These are phyloP conservation scores for Ariolimax columbianus DNA, from an alignment of 2,888 invertebrate genomes.

Conservation along the genomic window DNA sequence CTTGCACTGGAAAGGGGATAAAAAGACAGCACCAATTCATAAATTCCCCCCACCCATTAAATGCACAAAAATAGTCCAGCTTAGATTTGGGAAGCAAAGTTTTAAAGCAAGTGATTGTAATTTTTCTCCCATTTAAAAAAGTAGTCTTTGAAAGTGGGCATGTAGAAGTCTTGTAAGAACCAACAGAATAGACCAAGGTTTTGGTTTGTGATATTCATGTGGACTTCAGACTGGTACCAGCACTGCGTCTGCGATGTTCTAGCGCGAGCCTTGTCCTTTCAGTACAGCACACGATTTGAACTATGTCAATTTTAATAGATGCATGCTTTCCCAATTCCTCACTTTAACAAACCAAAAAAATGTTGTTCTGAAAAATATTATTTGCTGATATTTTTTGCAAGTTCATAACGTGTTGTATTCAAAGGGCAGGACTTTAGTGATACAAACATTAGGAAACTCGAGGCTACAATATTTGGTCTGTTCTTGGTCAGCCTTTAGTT, in stretches of 20 bases:
- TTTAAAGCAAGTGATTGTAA: not conserved
- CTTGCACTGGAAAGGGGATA: no score
- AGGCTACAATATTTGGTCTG: conserved; percentile 26
- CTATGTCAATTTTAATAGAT: not conserved
- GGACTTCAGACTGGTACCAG: conserved; percentile 22
- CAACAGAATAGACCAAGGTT: conserved; percentile 26
- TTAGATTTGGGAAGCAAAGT: not conserved
- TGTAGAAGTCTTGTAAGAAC: conserved; percentile 8
- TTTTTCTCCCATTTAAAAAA: not conserved
- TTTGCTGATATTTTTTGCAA: not conserved
- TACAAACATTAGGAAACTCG: conserved; percentile 26
- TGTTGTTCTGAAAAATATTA: no score
- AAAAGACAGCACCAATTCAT: no score
- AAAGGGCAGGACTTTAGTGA: conserved; percentile 41
- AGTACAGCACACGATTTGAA: conserved; percentile 9
- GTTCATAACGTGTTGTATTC: conserved; percentile 26
- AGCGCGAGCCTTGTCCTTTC: conserved; percentile 40
- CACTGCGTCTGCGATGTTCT: conserved; percentile 10
- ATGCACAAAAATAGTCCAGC: no score
- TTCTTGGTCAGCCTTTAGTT: conserved; percentile 33
- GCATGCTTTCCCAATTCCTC: no score
- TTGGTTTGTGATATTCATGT: conserved; percentile 29
- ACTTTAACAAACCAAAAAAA: no score
- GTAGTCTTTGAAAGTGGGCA: not conserved
- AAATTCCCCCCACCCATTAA: no score